Evolutionary conservation across 1,140 invertebrate genomes (phyloP).

Genomic region (Achatina immaculata): DNA sequence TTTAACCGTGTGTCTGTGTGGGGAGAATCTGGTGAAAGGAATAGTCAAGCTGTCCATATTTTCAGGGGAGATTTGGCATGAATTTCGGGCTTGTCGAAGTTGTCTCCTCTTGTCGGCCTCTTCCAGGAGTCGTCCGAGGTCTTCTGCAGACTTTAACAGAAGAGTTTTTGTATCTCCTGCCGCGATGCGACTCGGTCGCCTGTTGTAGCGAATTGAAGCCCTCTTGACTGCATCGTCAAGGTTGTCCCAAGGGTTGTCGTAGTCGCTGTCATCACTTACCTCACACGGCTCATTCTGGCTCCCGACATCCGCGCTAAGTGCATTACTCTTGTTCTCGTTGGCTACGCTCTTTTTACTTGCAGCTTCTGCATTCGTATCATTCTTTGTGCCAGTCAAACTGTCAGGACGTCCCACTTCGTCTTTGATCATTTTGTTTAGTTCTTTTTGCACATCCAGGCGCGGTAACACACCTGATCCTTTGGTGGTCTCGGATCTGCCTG

Average conservation of each 20-base stretch:
- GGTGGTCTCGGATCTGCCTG: too few relatives aligned
- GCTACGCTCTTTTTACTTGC: not conserved
- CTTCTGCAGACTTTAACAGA: slow-evolving; percentile 32
- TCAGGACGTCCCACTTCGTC: too few relatives aligned
- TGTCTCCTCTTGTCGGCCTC: slow-evolving; percentile 28
- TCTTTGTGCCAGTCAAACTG: too few relatives aligned
- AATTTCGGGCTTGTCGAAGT: not conserved
- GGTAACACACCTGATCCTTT: too few relatives aligned
- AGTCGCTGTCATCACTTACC: slow-evolving; percentile 36
- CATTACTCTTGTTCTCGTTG: too few relatives aligned
- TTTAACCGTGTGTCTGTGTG: slow-evolving; percentile 34
- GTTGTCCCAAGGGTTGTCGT: slow-evolving; percentile 37
- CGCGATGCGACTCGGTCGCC: slow-evolving; percentile 25
- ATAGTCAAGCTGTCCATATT: not conserved
- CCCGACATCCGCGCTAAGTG: too few relatives aligned
- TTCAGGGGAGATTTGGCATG: slow-evolving; percentile 1
- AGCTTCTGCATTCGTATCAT: not conserved
- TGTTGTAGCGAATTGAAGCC: slow-evolving; percentile 30
- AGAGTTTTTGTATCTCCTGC: not conserved
- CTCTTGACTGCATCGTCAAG: slow-evolving; percentile 31
- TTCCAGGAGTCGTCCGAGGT: slow-evolving; percentile 31
- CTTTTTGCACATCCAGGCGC: too few relatives aligned
- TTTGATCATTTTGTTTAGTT: too few relatives aligned
- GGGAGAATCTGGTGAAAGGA: slow-evolving; percentile 31
- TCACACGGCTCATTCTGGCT: not conserved